Percentiles rank a stretch among this genome's conserved stretches.
Conservation (phyloP, 1,140 invertebrate species). For the Subanguina moxae region DNA sequence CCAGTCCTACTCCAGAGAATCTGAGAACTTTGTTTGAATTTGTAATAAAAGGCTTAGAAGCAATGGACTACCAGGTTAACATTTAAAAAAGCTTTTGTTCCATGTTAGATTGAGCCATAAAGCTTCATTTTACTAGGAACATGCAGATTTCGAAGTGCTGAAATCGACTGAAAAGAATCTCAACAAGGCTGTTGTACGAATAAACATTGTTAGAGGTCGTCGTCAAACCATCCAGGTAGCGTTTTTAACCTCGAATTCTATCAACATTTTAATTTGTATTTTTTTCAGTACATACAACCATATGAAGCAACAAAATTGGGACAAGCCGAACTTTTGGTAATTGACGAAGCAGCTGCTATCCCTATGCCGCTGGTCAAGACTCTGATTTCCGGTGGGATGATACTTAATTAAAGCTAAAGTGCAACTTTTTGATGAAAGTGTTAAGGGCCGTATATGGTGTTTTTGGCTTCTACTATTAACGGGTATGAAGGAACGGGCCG, state of each 20-base stretch:
- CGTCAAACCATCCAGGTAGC: constrained; percentile 88
- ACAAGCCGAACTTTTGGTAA: constrained; percentile 88
- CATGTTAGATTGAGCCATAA: neutral
- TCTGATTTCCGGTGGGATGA: constrained; percentile 50
- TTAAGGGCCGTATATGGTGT: constrained; percentile 86
- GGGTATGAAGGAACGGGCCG: constrained; percentile 97
- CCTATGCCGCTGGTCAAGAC: constrained; percentile 78
- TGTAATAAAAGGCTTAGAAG: constrained; percentile 90
- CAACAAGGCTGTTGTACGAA: constrained; percentile 88
- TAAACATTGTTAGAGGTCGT: constrained; percentile 83
- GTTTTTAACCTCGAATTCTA: too few species aligned
- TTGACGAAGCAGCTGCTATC: constrained; percentile 98
- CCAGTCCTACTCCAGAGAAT: constrained; percentile 95
- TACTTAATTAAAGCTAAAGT: too few species aligned
- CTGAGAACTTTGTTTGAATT: constrained; percentile 96
- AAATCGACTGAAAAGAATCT: constrained; percentile 84
- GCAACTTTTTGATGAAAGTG: too few species aligned
- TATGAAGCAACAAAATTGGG: constrained; percentile 79
- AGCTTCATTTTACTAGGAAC: constrained; percentile 70
- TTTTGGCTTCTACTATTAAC: constrained; percentile 93
- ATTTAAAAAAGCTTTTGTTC: constrained; percentile 2
- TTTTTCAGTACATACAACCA: constrained; percentile 82
- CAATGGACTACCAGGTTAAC: constrained; percentile 74
- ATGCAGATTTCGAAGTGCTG: constrained; percentile 90
- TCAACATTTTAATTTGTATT: too few species aligned